A percentile compares a stretch with the other conserved stretches of the same genome.
Evolutionary conservation across 2,888 invertebrate species (phyloP).

Genomic region (Leptogaster cylindrica): DNA sequence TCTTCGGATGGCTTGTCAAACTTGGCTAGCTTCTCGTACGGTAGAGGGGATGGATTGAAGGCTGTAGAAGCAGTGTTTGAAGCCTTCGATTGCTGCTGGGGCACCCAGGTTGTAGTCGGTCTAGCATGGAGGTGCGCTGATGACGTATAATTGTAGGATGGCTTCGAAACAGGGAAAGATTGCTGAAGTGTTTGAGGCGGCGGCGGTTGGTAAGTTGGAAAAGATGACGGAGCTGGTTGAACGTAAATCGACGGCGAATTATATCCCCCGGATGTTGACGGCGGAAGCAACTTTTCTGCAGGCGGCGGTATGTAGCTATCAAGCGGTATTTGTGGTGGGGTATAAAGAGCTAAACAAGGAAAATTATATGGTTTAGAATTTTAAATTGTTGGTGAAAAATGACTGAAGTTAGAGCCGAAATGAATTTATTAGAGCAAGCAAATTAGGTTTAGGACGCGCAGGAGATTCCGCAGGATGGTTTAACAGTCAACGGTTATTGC

Average conservation of each 20-base stretch:
- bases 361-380: no score
- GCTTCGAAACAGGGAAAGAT: constrained; percentile 46
- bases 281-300: constrained; percentile 54
- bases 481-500: no score
- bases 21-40: constrained; percentile 58
- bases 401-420: not conserved
- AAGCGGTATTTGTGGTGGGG: constrained; percentile 59
- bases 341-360: constrained; percentile 55
- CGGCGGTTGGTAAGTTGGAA: constrained; percentile 5
- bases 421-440: constrained; percentile 14
- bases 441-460: no score
- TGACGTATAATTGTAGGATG: not conserved
- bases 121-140: constrained; percentile 34
- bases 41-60: constrained; percentile 58
- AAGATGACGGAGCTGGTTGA: constrained; percentile 3
- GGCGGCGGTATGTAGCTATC: constrained; percentile 59
- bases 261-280: constrained; percentile 59
- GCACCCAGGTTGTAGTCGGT: not conserved
- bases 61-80: constrained; percentile 44
- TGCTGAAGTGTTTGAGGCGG: constrained; percentile 54
- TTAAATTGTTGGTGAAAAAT: not conserved
- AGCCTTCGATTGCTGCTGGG: constrained; percentile 20
- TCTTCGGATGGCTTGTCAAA: constrained; percentile 52
- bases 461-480: no score
- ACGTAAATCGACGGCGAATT: constrained; percentile 56